Evolutionary conservation across 2,113 vertebrate genomes (phyloP), one percentile per base, ranked within the genome.

Genomic region (Corydoras sp.): DNA sequence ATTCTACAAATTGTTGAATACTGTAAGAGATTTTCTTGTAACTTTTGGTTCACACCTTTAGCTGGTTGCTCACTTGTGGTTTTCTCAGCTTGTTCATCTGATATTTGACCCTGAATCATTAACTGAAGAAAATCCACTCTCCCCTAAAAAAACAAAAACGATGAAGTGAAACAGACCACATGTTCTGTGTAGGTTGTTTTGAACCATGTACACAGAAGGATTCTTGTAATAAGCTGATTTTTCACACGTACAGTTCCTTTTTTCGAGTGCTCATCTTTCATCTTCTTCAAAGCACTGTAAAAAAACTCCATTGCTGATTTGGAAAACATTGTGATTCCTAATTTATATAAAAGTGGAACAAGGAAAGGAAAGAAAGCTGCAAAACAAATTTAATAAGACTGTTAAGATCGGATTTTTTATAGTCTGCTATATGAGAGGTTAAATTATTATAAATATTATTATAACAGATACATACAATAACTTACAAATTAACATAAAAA

Each of bases 91-190:
- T 0, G 1, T 35, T 29, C 15, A 13, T 5, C 12, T 14, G 73
- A 66, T 2, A 69, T 83, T 77, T 94, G 91, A 73, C 88, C 85
- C 18, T 97, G 88, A 0, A 94, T 86, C 94, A 96, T 92, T 56
- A 95, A 68, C 83, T 94, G 92, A 81, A 95, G 85, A 51, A 96
- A 90, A 82, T 95, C 92, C 5, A 93, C 87, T 74, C 90, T 81
- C 4, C 76, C 84, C 92, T 95, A 70, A 14, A 62, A 80, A 51
- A n/a, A 74, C 65, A 9, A 11, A 11, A 94, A 59, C 10, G 3
- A 12, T 12, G 10, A 12, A 53, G 10, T 53, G 13, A 12, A 12
- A 53, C 13, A 8, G 13, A 53, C 35, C 13, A 53, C 13, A 53
- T 10, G 5, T 53, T 1, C 13, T 53, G 13, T 53, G 10, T 53